Percentiles rank a stretch among this genome's conserved stretches.
Evolutionary conservation across 1,140 invertebrate genomes (phyloP).

Genomic region (Sitophilus oryzae): DNA sequence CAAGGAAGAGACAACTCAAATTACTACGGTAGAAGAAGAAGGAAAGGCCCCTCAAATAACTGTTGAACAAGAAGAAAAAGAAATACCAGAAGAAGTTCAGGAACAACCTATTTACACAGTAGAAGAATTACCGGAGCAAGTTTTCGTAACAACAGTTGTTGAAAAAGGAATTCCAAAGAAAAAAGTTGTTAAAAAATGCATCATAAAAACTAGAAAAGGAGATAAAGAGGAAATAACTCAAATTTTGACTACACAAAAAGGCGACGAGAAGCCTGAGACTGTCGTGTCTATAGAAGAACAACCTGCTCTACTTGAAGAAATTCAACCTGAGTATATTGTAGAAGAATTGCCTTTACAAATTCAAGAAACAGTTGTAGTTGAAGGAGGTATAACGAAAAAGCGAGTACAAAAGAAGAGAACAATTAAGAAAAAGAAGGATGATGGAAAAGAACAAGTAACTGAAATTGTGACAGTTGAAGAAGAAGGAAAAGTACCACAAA

Average conservation of each 20-base stretch:
- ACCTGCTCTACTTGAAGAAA: slow-evolving; percentile 27
- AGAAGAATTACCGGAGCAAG: slow-evolving; percentile 35
- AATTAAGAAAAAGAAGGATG: slow-evolving; percentile 45
- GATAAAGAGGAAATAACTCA: slow-evolving; percentile 38
- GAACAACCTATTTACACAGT: slow-evolving; percentile 9
- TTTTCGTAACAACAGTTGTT: slow-evolving; percentile 38
- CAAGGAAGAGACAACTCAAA: slow-evolving; percentile 38
- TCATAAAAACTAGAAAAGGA: slow-evolving; percentile 38
- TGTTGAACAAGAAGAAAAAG: slow-evolving; percentile 31
- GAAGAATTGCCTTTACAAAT: slow-evolving; percentile 17
- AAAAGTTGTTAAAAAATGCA: slow-evolving; percentile 35
- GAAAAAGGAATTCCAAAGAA: slow-evolving; percentile 30
- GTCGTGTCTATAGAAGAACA: slow-evolving; percentile 37
- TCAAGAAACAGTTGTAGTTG: slow-evolving; percentile 32
- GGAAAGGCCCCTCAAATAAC: slow-evolving; percentile 34
- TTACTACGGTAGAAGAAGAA: slow-evolving; percentile 41
- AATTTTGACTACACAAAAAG: slow-evolving; percentile 40
- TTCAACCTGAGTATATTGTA: slow-evolving; percentile 38
- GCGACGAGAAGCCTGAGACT: slow-evolving; percentile 39
- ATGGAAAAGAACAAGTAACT: slow-evolving; percentile 38
- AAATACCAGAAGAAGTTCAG: slow-evolving; percentile 30
- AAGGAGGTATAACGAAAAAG: slow-evolving; percentile 30
- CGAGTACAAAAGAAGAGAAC: slow-evolving; percentile 35
- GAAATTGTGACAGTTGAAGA: slow-evolving; percentile 40
- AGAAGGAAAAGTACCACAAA: slow-evolving; percentile 23